Percentiles rank a stretch among this genome's conserved stretches.
phyloP scores from a whole-genome alignment of 2,113 vertebrate genomes.

The Poeciliopsis prolifica region DNA sequence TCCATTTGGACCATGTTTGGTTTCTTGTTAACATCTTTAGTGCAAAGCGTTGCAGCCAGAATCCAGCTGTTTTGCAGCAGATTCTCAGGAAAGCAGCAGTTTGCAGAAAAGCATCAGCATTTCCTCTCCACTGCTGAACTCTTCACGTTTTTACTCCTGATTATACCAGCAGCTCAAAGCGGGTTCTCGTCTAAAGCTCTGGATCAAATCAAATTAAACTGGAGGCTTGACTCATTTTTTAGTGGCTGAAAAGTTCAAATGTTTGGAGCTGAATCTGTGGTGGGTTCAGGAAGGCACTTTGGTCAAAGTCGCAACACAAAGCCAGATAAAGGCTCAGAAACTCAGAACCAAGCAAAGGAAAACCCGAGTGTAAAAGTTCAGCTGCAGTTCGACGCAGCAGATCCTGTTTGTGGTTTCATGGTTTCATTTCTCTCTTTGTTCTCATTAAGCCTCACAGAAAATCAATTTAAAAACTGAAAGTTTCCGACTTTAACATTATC shows the following conservation, averaged over 20 bases:
- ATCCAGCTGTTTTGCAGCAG: background rate
- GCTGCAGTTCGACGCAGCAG: too few relatives aligned
- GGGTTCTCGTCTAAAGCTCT: constrained; percentile 14
- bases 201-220: background rate
- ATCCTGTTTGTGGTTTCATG: background rate
- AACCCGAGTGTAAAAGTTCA: too few relatives aligned
- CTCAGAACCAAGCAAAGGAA: background rate
- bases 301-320: background rate
- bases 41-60: background rate
- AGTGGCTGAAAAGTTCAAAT: background rate
- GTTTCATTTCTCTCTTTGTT: background rate
- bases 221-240: background rate
- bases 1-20: too few relatives aligned
- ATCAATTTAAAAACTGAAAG: background rate
- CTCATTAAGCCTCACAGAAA: background rate
- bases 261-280: background rate
- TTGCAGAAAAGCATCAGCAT: background rate
- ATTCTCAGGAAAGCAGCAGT: background rate
- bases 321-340: background rate
- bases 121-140: constrained; percentile 17
- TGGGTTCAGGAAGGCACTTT: constrained; percentile 3
- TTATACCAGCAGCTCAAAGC: background rate
- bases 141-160: background rate
- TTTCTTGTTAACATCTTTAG: background rate
- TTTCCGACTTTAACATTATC: background rate